Conservation (phyloP, 1,140 invertebrate species). For the Trichonephila clavipes region DNA sequence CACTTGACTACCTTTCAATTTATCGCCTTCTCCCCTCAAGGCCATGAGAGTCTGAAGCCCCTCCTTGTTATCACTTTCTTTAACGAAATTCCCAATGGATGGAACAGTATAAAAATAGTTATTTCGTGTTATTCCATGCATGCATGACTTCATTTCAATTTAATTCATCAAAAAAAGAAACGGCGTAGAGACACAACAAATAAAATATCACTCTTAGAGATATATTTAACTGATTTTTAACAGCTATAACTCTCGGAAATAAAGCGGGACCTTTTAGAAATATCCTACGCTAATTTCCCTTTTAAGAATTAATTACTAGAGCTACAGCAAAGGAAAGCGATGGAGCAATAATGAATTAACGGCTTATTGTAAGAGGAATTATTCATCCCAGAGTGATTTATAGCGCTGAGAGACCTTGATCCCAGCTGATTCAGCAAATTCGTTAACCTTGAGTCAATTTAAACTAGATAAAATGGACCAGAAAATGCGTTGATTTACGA, state of each 20-base stretch:
- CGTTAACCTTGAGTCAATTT: not conserved
- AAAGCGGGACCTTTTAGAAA: too few relatives aligned
- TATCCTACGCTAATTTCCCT: too few relatives aligned
- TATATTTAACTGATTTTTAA: too few relatives aligned
- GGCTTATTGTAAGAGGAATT: not conserved
- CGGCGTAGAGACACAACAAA: not conserved
- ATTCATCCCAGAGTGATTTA: not conserved
- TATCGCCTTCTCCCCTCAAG: not conserved
- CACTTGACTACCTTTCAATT: constrained; percentile 12
- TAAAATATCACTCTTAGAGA: too few relatives aligned
- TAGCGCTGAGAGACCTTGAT: not conserved
- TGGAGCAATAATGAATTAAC: not conserved
- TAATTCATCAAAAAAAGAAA: not conserved
- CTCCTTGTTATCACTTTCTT: not conserved
- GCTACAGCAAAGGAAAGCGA: not conserved
- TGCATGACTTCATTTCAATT: constrained; percentile 1
- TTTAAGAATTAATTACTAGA: not conserved
- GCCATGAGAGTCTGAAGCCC: not conserved
- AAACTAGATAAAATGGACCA: not conserved
- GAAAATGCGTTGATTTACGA: not conserved
- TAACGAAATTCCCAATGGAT: not conserved
- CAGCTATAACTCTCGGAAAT: too few relatives aligned
- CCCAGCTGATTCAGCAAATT: not conserved
- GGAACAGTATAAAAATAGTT: not conserved
- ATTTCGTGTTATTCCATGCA: not conserved